Conservation (phyloP, 2,797 vertebrate species). For the Hoplostethus atlanticus region DNA sequence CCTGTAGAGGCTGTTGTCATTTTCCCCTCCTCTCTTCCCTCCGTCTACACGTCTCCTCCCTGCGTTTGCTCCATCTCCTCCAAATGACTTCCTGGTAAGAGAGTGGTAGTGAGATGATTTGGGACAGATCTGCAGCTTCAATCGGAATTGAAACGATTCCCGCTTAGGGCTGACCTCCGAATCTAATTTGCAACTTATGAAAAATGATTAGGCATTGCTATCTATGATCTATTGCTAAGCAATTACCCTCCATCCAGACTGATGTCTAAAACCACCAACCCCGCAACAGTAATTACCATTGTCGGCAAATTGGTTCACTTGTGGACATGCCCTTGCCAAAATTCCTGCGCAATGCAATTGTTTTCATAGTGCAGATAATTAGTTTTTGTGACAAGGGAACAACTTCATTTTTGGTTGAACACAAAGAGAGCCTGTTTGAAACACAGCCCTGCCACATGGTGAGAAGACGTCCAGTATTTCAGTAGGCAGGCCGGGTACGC, state of each 20-base stretch:
- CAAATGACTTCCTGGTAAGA: too few relatives aligned
- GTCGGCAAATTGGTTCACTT: conserved; percentile 35
- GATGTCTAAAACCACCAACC: conserved; percentile 52
- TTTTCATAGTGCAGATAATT: conserved; percentile 63
- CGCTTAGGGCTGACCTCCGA: conserved; percentile 35
- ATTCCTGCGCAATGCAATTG: conserved; percentile 40
- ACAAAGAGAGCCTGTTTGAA: conserved; percentile 42
- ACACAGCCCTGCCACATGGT: conserved; percentile 8
- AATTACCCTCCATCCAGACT: conserved; percentile 60
- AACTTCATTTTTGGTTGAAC: conserved; percentile 47
- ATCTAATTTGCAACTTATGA: conserved; percentile 37
- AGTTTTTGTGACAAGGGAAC: conserved; percentile 53
- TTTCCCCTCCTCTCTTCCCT: neutral
- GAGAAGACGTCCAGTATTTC: neutral
- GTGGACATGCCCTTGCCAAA: conserved; percentile 52
- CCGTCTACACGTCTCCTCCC: neutral
- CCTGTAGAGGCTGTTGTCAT: neutral
- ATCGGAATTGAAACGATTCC: conserved; percentile 55
- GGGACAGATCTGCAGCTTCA: conserved; percentile 43
- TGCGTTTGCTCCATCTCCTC: neutral
- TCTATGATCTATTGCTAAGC: conserved; percentile 59
- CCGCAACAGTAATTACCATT: conserved; percentile 64
- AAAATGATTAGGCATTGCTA: conserved; percentile 57
- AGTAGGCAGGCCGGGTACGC: neutral
- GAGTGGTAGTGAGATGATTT: conserved; percentile 23